phyloP scores from a whole-genome alignment of 53 echinoderm and acorn worm genomes.

The Temnopleurus reevesii region DNA sequence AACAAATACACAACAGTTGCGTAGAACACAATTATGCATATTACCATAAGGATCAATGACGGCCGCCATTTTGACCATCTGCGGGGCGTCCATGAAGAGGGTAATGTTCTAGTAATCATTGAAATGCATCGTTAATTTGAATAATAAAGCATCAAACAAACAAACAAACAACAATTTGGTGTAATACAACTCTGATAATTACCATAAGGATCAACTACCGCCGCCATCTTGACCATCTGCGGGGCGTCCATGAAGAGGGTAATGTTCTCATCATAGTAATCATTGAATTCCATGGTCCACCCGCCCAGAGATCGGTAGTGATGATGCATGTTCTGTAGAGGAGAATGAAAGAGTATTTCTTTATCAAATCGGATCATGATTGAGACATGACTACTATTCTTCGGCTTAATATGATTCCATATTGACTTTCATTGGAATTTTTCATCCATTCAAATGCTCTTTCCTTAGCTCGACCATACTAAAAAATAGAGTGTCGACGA shows the following conservation, averaged over 20 bases:
- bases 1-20: no score
- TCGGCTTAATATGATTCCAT: neutral
- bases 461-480: no score
- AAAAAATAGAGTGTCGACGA: no score
- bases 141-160: no score
- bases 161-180: no score
- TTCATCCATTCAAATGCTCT: no score
- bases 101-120: slow-evolving; percentile 63
- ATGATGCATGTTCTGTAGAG: slow-evolving; percentile 68
- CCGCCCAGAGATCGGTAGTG: slow-evolving; percentile 68
- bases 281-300: slow-evolving; percentile 68
- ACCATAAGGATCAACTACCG: slow-evolving; percentile 67
- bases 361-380: neutral
- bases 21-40: no score
- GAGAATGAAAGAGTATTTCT: neutral
- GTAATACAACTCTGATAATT: neutral
- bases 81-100: slow-evolving; percentile 45
- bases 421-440: neutral
- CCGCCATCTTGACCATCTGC: slow-evolving; percentile 33
- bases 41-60: slow-evolving; percentile 68
- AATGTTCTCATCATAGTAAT: slow-evolving; percentile 63
- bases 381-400: neutral
- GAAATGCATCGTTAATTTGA: slow-evolving; percentile 64
- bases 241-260: slow-evolving; percentile 51
- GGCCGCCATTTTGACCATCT: slow-evolving; percentile 41